A percentile compares a stretch with the other conserved stretches of the same genome.
phyloP scores from a whole-genome alignment of 2,888 invertebrate species.

The Folsomia manolachei region DNA sequence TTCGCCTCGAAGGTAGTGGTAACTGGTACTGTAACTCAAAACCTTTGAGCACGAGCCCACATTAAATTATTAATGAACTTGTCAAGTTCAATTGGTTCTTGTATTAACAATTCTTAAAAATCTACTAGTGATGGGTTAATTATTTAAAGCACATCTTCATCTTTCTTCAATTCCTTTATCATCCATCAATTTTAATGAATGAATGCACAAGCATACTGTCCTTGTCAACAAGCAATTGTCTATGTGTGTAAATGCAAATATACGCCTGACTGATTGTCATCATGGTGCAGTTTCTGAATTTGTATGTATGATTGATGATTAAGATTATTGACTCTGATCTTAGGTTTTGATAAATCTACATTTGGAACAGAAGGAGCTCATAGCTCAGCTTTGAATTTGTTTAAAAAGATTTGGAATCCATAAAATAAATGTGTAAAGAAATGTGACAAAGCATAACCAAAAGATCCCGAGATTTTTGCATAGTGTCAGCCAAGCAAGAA shows the following conservation, averaged over 20 bases:
- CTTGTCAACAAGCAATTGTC: constrained; percentile 6
- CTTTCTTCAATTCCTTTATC: not conserved
- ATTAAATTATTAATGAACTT: not conserved
- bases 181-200: not conserved
- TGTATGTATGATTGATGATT: too few relatives aligned
- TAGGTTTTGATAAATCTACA: too few relatives aligned
- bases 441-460: too few relatives aligned
- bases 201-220: not conserved
- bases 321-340: too few relatives aligned
- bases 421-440: too few relatives aligned
- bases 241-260: too few relatives aligned
- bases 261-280: too few relatives aligned
- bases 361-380: too few relatives aligned
- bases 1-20: not conserved
- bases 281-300: not conserved
- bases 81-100: constrained; percentile 2
- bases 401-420: too few relatives aligned
- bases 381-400: too few relatives aligned
- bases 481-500: too few relatives aligned
- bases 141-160: constrained; percentile 2
- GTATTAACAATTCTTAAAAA: not conserved
- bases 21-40: not conserved
- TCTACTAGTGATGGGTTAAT: not conserved
- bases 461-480: too few relatives aligned
- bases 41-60: not conserved